Evolutionary conservation across 2,888 invertebrate genomes (phyloP).

Genomic region (Antitype chi): DNA sequence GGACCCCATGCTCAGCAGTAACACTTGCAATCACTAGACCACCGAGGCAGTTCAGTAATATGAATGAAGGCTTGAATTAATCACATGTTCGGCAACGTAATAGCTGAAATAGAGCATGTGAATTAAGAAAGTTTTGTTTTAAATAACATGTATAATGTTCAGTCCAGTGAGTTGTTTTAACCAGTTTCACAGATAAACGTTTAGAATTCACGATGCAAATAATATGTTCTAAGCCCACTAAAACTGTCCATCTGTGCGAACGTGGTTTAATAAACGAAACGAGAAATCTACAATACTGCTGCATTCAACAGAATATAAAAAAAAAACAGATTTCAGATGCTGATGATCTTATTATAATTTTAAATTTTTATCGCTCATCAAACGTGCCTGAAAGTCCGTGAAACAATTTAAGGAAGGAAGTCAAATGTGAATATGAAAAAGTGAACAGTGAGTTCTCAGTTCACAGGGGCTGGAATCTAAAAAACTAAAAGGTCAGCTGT

Average conservation of each 20-base stretch:
- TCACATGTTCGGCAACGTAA: not conserved
- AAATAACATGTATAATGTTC: not conserved
- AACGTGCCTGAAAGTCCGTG: constrained; percentile 1
- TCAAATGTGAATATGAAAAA: not conserved
- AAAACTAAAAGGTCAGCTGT: constrained; percentile 11
- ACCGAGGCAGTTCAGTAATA: too few relatives aligned
- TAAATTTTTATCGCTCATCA: not conserved
- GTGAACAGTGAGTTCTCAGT: not conserved
- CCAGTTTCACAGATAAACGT: not conserved
- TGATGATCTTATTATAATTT: not conserved
- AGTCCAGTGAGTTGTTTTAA: not conserved
- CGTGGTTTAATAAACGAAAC: not conserved
- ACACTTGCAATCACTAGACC: too few relatives aligned
- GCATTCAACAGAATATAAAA: not conserved
- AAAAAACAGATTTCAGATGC: not conserved
- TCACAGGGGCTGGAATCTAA: not conserved
- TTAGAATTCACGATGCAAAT: not conserved
- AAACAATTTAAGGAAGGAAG: constrained; percentile 12
- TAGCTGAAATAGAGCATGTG: not conserved
- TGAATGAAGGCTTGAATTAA: not conserved
- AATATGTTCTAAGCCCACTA: not conserved
- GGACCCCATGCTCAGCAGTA: too few relatives aligned
- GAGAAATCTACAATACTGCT: not conserved
- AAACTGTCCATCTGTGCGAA: too few relatives aligned
- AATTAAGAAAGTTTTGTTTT: not conserved